phyloP scores from a whole-genome alignment of 2,113 vertebrate genomes.

The Prolemur simus region DNA sequence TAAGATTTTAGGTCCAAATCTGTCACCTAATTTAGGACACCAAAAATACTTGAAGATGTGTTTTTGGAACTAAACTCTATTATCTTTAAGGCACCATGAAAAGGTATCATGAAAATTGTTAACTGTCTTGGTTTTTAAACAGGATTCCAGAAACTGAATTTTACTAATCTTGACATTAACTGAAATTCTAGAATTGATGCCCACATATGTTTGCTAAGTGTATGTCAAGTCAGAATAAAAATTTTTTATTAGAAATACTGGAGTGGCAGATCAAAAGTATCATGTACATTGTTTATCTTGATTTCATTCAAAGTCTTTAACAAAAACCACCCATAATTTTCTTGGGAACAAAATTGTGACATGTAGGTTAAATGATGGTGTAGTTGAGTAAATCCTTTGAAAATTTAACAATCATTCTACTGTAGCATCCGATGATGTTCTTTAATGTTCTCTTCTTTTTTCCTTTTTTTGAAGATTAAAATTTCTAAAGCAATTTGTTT shows the following conservation, averaged over 20 bases:
- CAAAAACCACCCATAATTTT: not conserved
- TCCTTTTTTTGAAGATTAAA: not conserved
- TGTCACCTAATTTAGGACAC: not conserved
- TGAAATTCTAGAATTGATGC: not conserved
- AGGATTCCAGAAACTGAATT: not conserved
- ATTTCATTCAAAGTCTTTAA: not conserved
- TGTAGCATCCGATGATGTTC: not conserved
- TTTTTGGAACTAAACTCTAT: not conserved
- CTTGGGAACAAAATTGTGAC: not conserved
- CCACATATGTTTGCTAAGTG: not conserved
- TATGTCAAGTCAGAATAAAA: not conserved
- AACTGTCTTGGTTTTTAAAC: not conserved
- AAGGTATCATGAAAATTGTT: not conserved
- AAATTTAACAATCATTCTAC: not conserved
- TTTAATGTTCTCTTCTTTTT: not conserved
- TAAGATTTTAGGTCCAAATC: not conserved
- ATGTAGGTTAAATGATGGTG: not conserved
- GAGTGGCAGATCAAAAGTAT: not conserved
- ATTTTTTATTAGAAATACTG: not conserved
- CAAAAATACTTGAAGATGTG: constrained; percentile 24
- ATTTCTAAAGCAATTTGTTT: constrained; percentile 34
- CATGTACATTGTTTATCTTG: not conserved
- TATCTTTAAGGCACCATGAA: not conserved
- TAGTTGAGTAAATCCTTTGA: not conserved
- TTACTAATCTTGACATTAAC: constrained; percentile 11